Base-by-base conservation (phyloP, 2,797 vertebrate genomes). In the Chelon labrosus region DNA sequence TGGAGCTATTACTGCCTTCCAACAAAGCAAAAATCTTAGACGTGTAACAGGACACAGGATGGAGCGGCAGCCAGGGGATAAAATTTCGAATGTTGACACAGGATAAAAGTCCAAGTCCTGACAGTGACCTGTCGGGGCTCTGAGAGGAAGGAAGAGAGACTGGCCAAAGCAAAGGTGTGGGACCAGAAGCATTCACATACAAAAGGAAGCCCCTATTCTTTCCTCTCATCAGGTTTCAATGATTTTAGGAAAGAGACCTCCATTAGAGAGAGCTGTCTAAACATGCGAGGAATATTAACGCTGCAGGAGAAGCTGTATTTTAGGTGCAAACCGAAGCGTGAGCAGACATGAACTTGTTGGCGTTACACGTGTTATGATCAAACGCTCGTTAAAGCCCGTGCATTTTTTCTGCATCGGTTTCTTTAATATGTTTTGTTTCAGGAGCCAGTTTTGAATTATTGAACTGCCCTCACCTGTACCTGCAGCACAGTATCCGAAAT, bases 121-220 rank as follows among this genome's bases (percentile, higher is more conserved):
- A 86, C 91, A 86, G 82, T 82, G 93, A 95, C 92, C 93, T 88
- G 62, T 76, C 67, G 65, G 87, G 81, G 80, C 86, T 86, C 81
- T 22, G 56, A 87, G 75, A 92, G 95, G 95, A 97, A 97, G 95
- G 95, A 97, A 95, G 86, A 3, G 35, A 88, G 72, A 76, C 85
- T 77, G 91, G 94, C 90, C 78, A 82, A 93, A 90, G 86, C 91
- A 94, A 93, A 95, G 93, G 92, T 51, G 47, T 88, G 91, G 92
- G 84, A 90, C 84, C 85, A 91, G 86, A 92, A 88, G 87, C 86
- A 54, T 80, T 89, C 79, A 81, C 76, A 62, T 80, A 57, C 71
- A 77, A 89, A 82, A 92, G 94, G 92, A 94, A 92, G 81, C 89
- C 41, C 65, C 75, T 81, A 75, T 84, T 85, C 90, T 91, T 93